Evolutionary conservation across 2,888 invertebrate species (phyloP).

Genomic region (Dynastes grantii): DNA sequence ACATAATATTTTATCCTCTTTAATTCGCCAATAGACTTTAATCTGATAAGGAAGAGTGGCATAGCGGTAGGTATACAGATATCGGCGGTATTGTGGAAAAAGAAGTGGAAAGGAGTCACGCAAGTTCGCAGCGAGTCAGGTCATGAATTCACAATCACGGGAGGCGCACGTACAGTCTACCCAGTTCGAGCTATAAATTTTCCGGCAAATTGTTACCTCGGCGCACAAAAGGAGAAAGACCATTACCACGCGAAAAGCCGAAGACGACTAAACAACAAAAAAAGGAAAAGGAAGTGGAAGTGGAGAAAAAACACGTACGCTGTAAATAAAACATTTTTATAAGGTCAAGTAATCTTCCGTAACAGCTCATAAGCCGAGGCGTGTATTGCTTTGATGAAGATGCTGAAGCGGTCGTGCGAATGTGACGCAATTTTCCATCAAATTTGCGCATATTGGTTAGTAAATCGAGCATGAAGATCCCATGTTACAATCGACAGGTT

Average conservation of each 20-base stretch:
- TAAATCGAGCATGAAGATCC: not conserved
- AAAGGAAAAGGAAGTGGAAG: not conserved
- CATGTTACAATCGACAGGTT: not conserved
- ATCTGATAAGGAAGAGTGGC: slow-evolving; percentile 20
- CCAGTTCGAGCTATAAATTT: slow-evolving; percentile 15
- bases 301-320: slow-evolving; percentile 29
- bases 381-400: slow-evolving; percentile 3
- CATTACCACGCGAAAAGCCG: not conserved
- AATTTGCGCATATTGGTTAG: not conserved
- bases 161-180: slow-evolving; percentile 21
- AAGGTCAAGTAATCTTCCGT: slow-evolving; percentile 29
- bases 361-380: slow-evolving; percentile 18
- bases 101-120: slow-evolving; percentile 18
- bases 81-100: slow-evolving; percentile 17
- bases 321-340: slow-evolving; percentile 45
- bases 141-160: slow-evolving; percentile 38
- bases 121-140: slow-evolving; percentile 22
- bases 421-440: not conserved
- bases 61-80: not conserved
- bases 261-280: not conserved
- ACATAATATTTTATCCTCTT: slow-evolving; percentile 18
- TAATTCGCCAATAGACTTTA: slow-evolving; percentile 29
- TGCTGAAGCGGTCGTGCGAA: not conserved
- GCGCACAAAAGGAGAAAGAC: not conserved
- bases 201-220: slow-evolving; percentile 41